These are phyloP conservation scores for Sympetrum striolatum DNA, from an alignment of 2,888 invertebrate species.

Conservation along the genomic window DNA sequence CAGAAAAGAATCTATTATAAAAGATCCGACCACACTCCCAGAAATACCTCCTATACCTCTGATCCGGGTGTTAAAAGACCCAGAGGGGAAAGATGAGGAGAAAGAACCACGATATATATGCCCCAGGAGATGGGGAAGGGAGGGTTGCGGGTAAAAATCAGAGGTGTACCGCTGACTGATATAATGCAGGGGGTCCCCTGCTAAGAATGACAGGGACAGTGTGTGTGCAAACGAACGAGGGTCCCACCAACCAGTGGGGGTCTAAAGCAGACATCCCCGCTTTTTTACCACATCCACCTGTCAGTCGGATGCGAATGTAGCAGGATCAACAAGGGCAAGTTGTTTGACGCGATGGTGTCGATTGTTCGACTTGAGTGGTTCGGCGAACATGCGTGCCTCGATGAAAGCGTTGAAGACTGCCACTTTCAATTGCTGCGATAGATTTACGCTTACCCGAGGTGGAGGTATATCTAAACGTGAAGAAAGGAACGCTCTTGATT, in stretches of 20 bases:
- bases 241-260: background rate
- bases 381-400: background rate
- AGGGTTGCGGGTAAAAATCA: background rate
- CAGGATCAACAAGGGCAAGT: background rate
- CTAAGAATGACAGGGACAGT: background rate
- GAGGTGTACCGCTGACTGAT: background rate
- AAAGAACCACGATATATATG: background rate
- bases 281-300: background rate
- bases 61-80: background rate
- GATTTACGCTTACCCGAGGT: background rate
- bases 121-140: background rate
- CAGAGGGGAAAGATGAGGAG: background rate
- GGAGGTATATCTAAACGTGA: background rate
- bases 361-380: background rate
- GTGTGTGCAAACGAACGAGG: background rate
- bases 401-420: background rate
- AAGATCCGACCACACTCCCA: background rate
- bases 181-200: background rate
- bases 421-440: background rate
- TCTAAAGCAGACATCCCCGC: background rate
- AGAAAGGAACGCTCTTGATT: background rate
- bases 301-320: background rate
- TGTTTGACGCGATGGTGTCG: background rate
- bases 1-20: background rate
- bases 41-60: background rate